These are phyloP conservation scores for Marmota flaviventris DNA, from an alignment of 2,113 vertebrate genomes.

Conservation along the genomic window DNA sequence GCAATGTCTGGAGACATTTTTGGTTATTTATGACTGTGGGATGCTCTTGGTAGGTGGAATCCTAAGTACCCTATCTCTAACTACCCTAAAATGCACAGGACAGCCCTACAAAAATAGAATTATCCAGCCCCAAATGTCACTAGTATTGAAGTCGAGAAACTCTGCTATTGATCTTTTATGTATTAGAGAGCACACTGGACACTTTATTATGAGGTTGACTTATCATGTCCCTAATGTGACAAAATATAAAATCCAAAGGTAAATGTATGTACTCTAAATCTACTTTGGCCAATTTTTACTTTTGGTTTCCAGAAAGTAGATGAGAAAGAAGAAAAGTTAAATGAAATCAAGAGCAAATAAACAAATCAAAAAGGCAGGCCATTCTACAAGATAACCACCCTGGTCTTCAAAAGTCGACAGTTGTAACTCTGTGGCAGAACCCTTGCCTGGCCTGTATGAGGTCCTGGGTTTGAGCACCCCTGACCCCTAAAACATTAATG, in stretches of 20 bases:
- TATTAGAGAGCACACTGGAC: background rate
- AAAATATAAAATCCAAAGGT: conserved; percentile 21
- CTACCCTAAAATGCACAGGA: background rate
- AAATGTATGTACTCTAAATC: background rate
- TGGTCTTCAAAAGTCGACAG: background rate
- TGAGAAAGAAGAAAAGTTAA: background rate
- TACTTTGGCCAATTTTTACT: background rate
- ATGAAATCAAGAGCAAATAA: background rate
- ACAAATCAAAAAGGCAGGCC: background rate
- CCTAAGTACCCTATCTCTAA: background rate
- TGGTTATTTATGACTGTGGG: background rate
- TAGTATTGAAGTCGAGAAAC: background rate
- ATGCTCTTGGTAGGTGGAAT: background rate
- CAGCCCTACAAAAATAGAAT: background rate
- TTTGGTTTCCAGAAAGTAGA: background rate
- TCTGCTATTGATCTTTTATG: background rate
- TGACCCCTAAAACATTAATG: background rate
- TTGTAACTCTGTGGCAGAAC: background rate
- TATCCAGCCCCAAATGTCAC: background rate
- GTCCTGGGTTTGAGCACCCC: background rate
- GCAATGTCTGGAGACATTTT: background rate
- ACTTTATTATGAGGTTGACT: background rate
- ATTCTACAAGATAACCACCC: background rate
- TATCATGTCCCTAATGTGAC: background rate
- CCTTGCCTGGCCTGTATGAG: background rate